These are phyloP conservation scores for Nothoprocta pentlandii DNA, from an alignment of 2,113 vertebrate species.

Conservation along the genomic window DNA sequence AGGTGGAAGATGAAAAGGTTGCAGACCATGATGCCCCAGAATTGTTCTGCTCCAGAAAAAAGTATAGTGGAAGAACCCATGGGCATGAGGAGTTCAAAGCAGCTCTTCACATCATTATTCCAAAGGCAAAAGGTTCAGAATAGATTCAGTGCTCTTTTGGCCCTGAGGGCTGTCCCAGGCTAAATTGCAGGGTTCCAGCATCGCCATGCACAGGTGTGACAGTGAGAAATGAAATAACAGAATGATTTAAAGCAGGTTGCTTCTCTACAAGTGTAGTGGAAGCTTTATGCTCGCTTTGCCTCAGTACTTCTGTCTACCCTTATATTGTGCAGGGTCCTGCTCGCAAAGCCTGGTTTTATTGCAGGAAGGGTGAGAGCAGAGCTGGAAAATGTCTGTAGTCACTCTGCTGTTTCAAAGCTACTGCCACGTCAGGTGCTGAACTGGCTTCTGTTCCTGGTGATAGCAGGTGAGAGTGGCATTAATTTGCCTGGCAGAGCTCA, in stretches of 20 bases:
- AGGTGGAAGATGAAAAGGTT: not conserved
- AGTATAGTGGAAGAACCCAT: not conserved
- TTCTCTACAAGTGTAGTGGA: not conserved
- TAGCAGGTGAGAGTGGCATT: not conserved
- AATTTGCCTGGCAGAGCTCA: not conserved
- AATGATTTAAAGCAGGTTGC: not conserved
- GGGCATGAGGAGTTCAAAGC: not conserved
- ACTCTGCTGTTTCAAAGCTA: not conserved
- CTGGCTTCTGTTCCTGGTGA: not conserved
- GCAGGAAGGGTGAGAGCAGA: not conserved
- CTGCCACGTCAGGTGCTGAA: not conserved
- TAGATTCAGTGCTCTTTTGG: not conserved
- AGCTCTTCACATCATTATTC: not conserved
- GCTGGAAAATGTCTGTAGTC: not conserved
- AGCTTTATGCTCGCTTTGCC: not conserved
- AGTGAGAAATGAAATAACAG: not conserved
- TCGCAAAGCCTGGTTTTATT: not conserved
- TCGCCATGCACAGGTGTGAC: not conserved
- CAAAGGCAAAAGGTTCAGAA: not conserved
- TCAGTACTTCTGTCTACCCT: not conserved
- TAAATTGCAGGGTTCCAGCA: not conserved
- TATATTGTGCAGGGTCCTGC: not conserved
- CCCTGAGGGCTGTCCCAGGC: not conserved
- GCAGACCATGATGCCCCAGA: fast-evolving
- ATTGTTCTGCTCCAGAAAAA: not conserved